These are phyloP conservation scores for Drosophila serrata DNA, from an alignment of 1,140 invertebrate species.

Conservation along the genomic window DNA sequence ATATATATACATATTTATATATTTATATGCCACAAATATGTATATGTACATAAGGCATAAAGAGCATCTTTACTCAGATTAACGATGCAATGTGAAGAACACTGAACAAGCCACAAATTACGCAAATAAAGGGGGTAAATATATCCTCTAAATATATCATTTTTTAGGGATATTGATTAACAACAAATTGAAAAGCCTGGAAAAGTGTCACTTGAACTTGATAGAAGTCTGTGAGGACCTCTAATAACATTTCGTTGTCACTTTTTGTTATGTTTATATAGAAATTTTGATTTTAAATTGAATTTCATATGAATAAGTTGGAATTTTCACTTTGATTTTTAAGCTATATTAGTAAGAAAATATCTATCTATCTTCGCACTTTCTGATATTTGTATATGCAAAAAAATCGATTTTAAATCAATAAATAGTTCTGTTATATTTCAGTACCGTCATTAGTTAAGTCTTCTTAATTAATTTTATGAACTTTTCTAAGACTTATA, in stretches of 20 bases:
- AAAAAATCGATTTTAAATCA: neutral
- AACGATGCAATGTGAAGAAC: slow-evolving; percentile 13
- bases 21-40: neutral
- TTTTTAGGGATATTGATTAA: neutral
- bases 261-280: neutral
- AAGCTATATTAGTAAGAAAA: no score
- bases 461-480: no score
- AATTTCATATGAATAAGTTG: no score
- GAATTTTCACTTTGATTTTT: no score
- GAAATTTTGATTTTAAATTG: neutral
- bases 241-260: neutral
- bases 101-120: slow-evolving; percentile 2
- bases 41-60: neutral
- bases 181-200: no score
- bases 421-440: no score
- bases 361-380: no score
- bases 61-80: slow-evolving; percentile 12
- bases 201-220: neutral
- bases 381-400: no score
- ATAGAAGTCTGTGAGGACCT: neutral
- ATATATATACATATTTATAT: slow-evolving; percentile 1
- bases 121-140: neutral
- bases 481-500: no score
- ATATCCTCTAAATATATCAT: neutral
- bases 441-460: no score